Conservation (phyloP, 1,140 invertebrate genomes). For the Pachyrhynchus sulphureomaculatus region DNA sequence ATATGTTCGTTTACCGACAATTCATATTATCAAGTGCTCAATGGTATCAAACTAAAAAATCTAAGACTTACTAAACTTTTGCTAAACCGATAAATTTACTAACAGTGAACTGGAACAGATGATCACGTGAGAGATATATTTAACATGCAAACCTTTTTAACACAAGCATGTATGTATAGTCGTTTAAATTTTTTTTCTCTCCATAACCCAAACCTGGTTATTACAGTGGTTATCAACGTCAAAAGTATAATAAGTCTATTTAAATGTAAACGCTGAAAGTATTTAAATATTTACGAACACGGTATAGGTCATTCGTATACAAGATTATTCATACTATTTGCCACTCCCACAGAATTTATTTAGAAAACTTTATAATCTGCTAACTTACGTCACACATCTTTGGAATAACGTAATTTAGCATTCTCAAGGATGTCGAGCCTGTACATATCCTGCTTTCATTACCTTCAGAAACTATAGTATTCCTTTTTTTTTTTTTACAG, state of each 20-base stretch:
- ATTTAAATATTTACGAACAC: constrained; percentile 5
- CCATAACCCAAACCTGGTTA: constrained; percentile 10
- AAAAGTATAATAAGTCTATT: constrained; percentile 19
- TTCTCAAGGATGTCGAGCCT: too few species aligned
- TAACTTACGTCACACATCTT: too few species aligned
- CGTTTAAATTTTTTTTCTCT: neutral
- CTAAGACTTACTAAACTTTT: constrained; percentile 7
- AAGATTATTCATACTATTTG: too few species aligned
- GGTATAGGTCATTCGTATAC: neutral
- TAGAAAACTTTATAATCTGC: too few species aligned
- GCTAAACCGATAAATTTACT: constrained; percentile 8
- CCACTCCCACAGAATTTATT: too few species aligned
- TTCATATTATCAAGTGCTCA: neutral
- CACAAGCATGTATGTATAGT: neutral
- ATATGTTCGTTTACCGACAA: too few species aligned
- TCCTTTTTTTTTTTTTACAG: too few species aligned
- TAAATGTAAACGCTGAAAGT: constrained; percentile 5
- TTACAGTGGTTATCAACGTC: constrained; percentile 21
- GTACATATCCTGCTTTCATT: too few species aligned
- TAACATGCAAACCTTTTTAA: constrained; percentile 9
- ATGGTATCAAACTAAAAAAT: constrained; percentile 3
- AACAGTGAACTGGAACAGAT: constrained; percentile 12
- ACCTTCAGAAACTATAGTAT: too few species aligned
- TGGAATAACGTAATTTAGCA: too few species aligned
- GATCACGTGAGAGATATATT: constrained; percentile 13